These are phyloP conservation scores for Drosophila elegans DNA, from an alignment of 1,140 invertebrate species.

Conservation along the genomic window DNA sequence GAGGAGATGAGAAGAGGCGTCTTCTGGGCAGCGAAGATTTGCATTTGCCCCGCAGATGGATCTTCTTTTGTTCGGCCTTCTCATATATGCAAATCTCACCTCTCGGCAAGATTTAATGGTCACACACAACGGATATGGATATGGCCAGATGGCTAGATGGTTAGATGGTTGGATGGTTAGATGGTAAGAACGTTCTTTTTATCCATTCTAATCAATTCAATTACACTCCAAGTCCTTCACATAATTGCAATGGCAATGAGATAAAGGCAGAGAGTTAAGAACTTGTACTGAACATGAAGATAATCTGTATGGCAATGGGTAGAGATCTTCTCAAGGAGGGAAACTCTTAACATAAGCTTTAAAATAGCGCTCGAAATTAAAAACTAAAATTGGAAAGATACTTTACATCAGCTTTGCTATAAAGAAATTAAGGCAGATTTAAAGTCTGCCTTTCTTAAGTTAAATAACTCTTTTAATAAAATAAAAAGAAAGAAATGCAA, in stretches of 20 bases:
- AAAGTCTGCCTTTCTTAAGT: too few relatives aligned
- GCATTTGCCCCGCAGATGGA: slow-evolving; percentile 31
- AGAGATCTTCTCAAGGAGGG: background rate
- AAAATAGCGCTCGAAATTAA: too few relatives aligned
- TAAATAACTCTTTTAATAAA: too few relatives aligned
- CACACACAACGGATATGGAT: slow-evolving; percentile 45
- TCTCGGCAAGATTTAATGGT: slow-evolving; percentile 38
- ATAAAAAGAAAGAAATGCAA: too few relatives aligned
- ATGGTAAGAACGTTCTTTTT: slow-evolving; percentile 3
- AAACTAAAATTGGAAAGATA: too few relatives aligned
- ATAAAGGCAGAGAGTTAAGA: background rate
- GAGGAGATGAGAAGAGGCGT: background rate
- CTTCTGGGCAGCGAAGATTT: slow-evolving; percentile 35
- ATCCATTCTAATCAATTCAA: slow-evolving; percentile 46
- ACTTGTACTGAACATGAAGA: slow-evolving; percentile 7
- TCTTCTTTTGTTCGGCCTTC: slow-evolving; percentile 25
- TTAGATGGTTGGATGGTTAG: slow-evolving; percentile 19
- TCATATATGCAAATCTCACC: slow-evolving; percentile 55
- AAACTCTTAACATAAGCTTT: too few relatives aligned
- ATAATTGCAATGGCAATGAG: slow-evolving; percentile 20
- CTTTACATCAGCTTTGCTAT: too few relatives aligned
- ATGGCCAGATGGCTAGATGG: slow-evolving; percentile 37
- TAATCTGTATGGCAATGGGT: background rate
- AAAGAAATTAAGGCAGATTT: too few relatives aligned
- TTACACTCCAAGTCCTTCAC: slow-evolving; percentile 22